Percentiles rank a stretch among this genome's conserved stretches.
phyloP scores from a whole-genome alignment of 2,888 invertebrate species.

The Synanthedon formicaeformis region DNA sequence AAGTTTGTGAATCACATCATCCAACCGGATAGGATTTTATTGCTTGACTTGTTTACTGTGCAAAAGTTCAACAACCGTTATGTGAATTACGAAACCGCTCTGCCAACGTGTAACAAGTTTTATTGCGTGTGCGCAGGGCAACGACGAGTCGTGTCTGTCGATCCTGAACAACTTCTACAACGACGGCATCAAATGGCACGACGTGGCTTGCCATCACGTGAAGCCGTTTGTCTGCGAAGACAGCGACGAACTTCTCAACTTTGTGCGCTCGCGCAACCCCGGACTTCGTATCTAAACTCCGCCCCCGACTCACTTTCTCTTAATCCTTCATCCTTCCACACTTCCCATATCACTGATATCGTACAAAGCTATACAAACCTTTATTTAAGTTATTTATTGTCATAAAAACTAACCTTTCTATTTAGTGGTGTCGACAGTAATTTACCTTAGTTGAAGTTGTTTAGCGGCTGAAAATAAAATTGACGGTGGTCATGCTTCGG shows the following conservation, averaged over 20 bases:
- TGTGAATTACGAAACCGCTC: not conserved
- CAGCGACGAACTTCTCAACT: constrained; percentile 89
- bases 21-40: constrained; percentile 6
- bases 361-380: constrained; percentile 59
- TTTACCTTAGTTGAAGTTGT: not conserved
- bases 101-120: no score
- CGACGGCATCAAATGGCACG: constrained; percentile 89
- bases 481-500: no score
- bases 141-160: constrained; percentile 90
- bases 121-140: constrained; percentile 69
- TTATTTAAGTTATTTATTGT: constrained; percentile 63
- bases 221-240: constrained; percentile 93
- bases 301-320: constrained; percentile 2
- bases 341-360: constrained; percentile 49
- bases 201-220: constrained; percentile 87
- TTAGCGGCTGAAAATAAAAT: no score
- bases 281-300: constrained; percentile 78
- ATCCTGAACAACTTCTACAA: constrained; percentile 93
- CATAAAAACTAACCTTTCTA: constrained; percentile 8
- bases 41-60: constrained; percentile 3
- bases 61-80: constrained; percentile 3
- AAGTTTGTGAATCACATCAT: constrained; percentile 19
- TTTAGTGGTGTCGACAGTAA: not conserved
- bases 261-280: constrained; percentile 90
- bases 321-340: constrained; percentile 28